A percentile compares a stretch with the other conserved stretches of the same genome.
Evolutionary conservation across 2,888 invertebrate genomes (phyloP).

Genomic region (Timema podura): DNA sequence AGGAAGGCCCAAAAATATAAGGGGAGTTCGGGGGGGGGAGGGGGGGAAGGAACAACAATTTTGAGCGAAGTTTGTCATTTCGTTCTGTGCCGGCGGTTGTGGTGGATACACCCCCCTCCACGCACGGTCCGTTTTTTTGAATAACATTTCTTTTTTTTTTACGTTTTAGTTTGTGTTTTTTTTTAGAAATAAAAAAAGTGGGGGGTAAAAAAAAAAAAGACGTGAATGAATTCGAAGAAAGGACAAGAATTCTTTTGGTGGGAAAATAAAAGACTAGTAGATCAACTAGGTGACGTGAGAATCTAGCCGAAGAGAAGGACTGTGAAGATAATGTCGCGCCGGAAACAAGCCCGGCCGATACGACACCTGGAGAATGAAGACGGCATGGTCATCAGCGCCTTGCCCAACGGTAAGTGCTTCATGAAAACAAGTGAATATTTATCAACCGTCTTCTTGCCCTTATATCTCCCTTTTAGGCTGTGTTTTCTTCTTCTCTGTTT

Average conservation of each 20-base stretch:
- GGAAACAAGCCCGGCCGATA: slow-evolving; percentile 54
- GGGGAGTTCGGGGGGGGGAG: slow-evolving; percentile 10
- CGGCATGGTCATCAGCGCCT: slow-evolving; percentile 33
- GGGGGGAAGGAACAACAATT: slow-evolving; percentile 28
- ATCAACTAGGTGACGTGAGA: too few relatives aligned
- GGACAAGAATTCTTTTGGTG: neutral
- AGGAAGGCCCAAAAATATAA: neutral
- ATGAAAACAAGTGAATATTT: neutral
- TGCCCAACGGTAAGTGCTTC: slow-evolving; percentile 29
- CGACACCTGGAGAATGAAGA: slow-evolving; percentile 51
- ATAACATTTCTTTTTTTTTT: too few relatives aligned
- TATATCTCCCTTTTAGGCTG: too few relatives aligned
- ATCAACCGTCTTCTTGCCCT: neutral
- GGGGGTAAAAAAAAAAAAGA: slow-evolving; percentile 15
- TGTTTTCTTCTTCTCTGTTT: too few relatives aligned
- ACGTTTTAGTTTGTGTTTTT: neutral
- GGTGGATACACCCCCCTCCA: slow-evolving; percentile 20
- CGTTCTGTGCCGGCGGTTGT: slow-evolving; percentile 25
- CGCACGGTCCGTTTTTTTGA: neutral
- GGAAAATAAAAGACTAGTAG: neutral
- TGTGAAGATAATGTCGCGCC: slow-evolving; percentile 47
- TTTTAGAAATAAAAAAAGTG: too few relatives aligned
- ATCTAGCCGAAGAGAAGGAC: neutral
- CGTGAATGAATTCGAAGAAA: slow-evolving; percentile 4
- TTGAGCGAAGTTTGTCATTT: slow-evolving; percentile 30